Conservation (phyloP, 2,113 vertebrate genomes). For the Australoheros scitulus region DNA sequence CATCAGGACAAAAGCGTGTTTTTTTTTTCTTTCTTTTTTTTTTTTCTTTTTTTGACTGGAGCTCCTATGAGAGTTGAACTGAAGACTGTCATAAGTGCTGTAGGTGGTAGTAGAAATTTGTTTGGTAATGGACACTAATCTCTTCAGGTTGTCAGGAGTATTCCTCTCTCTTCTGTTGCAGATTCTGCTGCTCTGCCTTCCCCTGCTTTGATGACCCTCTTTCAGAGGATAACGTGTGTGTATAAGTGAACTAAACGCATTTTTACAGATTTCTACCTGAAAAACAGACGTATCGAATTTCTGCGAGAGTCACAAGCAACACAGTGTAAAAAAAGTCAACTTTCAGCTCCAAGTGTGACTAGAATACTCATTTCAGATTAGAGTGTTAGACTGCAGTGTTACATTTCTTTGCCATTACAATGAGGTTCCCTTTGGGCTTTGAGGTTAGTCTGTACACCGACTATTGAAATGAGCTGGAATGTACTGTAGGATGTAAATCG, state of each 20-base stretch:
- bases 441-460: constrained; percentile 63
- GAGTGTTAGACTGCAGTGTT: constrained; percentile 50
- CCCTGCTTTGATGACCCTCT: background rate
- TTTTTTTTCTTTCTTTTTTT: constrained; percentile 4
- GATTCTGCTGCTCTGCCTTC: background rate
- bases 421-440: constrained; percentile 61
- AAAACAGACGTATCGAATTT: constrained; percentile 12
- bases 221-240: background rate
- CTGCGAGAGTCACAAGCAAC: constrained; percentile 22
- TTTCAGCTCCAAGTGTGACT: constrained; percentile 55
- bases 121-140: constrained; percentile 76
- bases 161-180: constrained; percentile 28
- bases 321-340: constrained; percentile 1
- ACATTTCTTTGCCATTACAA: constrained; percentile 69
- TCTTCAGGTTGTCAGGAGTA: constrained; percentile 51
- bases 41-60: constrained; percentile 2
- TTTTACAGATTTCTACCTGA: background rate
- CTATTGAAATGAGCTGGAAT: constrained; percentile 66
- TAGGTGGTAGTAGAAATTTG: constrained; percentile 69
- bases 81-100: constrained; percentile 60
- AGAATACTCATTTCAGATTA: constrained; percentile 62
- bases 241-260: constrained; percentile 10
- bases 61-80: constrained; percentile 49
- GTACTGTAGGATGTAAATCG: constrained; percentile 55
- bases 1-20: constrained; percentile 55